Conservation (phyloP, 2,888 invertebrate genomes). For the Rhamphomyia laevipes region DNA sequence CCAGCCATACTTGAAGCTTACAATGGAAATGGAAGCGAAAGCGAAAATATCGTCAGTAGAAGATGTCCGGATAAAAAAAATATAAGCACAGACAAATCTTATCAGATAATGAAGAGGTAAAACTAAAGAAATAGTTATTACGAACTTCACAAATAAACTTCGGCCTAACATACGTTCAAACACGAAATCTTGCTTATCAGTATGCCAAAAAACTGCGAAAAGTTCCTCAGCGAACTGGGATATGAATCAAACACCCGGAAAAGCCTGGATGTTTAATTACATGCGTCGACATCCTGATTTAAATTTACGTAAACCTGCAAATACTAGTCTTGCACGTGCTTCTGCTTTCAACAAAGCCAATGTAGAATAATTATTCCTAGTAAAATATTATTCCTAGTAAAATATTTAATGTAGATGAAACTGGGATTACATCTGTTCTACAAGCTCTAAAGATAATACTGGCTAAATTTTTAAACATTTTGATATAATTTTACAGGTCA, state of each 20-base stretch:
- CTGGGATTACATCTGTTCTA: slow-evolving; percentile 1
- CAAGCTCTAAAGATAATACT: background rate
- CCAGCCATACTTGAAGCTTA: too few species aligned
- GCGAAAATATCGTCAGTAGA: too few species aligned
- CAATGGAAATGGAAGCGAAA: too few species aligned
- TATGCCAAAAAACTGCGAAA: slow-evolving; percentile 5
- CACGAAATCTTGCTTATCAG: slow-evolving; percentile 5
- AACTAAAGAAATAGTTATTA: slow-evolving; percentile 2
- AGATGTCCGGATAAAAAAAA: background rate
- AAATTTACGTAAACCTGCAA: background rate
- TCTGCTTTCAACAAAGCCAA: background rate
- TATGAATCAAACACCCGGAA: background rate
- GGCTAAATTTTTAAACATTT: too few species aligned
- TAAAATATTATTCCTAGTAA: background rate
- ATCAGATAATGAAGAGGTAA: background rate
- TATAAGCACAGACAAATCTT: background rate
- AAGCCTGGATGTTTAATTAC: background rate
- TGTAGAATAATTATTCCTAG: background rate
- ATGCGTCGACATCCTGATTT: background rate
- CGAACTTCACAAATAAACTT: slow-evolving; percentile 6
- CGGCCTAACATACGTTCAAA: slow-evolving; percentile 8
- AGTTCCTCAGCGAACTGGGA: background rate
- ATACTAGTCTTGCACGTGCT: too few species aligned
- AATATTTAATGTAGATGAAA: slow-evolving; percentile 3
- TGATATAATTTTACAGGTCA: background rate